Base-by-base conservation (phyloP, 1,140 invertebrate species). In the Thrips palmi region DNA sequence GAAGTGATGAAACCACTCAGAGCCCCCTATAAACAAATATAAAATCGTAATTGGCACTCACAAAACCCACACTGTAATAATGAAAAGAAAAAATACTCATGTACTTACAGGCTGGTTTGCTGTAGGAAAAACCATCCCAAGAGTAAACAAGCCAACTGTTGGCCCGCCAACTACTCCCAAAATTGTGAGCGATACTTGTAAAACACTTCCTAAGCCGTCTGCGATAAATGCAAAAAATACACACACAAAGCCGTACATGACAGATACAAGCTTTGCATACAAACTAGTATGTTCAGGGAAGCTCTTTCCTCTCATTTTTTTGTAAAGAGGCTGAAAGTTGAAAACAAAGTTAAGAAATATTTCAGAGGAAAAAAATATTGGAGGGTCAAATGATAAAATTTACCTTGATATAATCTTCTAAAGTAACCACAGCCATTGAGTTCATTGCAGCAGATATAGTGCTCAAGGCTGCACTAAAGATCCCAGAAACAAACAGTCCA, bases 141-240 rank as follows among this genome's bases (percentile, higher is more conserved):
- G 55, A 0, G 77, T 74, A 49, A 85, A 87, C 10, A 85, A 52
- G 0, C 72, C 80, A 11, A 87, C 54, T 12, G 84, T 52, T 1
- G 82, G 83, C 11, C 83, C 82, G n/a, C 81, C 80, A 25, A 84
- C 65, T n/a, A 82, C 70, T 19, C 80, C 79, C 52, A 85, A 84
- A 37, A 86, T 76, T 2, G 77, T 78, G 11, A 85, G 54, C 6
- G 77, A 68, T 2, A 74, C 70, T 62, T 85, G 66, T 4, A 86
- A 57, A 11, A 88, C 53, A 2, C 77, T 76, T 2, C 75, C 78
- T 25, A 87, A 57, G 22, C 67, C 57, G 44, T 80, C 69, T 10
- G 75, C 74, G 12, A 82, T 28, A 49, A 80, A 81, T 3, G 83
- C 77, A 10, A 88, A 45, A 5, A 63, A 66, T 18, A 87, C 61